Evolutionary conservation across 2,888 invertebrate species (phyloP), one percentile per base, ranked within the genome.

Genomic region (Formica aserva): DNA sequence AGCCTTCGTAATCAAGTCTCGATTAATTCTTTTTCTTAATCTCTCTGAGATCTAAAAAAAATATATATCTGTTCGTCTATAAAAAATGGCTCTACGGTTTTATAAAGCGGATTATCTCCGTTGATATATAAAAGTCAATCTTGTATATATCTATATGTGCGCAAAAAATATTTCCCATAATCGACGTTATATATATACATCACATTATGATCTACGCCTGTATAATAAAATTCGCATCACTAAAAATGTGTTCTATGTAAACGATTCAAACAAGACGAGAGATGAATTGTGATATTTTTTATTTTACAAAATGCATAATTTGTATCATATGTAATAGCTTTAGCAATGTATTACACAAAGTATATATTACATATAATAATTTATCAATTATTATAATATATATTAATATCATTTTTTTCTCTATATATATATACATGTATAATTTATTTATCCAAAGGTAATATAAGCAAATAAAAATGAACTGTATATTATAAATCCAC

Each of bases 231-330:
- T 38, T 55, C 3, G 32, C 55, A 77, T 57, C 55, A 77, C 5
- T n/a, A 55, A 41, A 48, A 45, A 32, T 11, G 9, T 55, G 52
- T 38, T 66, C 55, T 35, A 11, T 63, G 26, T 22, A 69, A 69
- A 72, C 26, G 5, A 77, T 72, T 81, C 52, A 76, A 67, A 45
- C 29, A 29, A 67, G 29, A 38, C 22, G 26, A 81, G 67, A 82
- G 67, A 82, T 63, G 22, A 82, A 76, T 71, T 85, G 77, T 85
- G 77, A 83, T 85, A 85, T 82, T 83, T 82, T 84, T 84, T 85
- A 76, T 82, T 85, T 85, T 48, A 62, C 13, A 65, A 57, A 41
- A 38, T 29, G 8, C 13, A 63, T 77, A 18, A 8, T 52, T 82
- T 75, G 41, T 78, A 77, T 78, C n/a, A 57, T 72, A 85, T 15